Conservation (phyloP, 2,888 invertebrate species). For the Anthrax anthrax region DNA sequence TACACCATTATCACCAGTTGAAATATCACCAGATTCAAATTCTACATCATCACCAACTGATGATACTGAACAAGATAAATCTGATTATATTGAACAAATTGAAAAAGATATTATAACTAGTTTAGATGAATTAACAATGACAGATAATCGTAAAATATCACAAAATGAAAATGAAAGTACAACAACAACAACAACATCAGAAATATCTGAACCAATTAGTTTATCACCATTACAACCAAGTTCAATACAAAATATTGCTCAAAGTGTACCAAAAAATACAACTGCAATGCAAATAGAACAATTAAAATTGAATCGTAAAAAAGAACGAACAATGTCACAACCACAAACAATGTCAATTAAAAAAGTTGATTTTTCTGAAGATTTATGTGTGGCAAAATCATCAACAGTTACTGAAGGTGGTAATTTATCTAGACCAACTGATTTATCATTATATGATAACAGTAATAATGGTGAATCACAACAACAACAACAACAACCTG, state of each 20-base stretch:
- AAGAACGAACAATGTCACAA: conserved; percentile 17
- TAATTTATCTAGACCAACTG: conserved; percentile 42
- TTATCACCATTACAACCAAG: conserved; percentile 15
- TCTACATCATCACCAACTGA: conserved; percentile 19
- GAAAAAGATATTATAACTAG: conserved; percentile 19
- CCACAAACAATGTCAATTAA: conserved; percentile 20
- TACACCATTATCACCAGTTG: conserved; percentile 25
- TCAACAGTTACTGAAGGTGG: conserved; percentile 19
- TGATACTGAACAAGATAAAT: conserved; percentile 21
- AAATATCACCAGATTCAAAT: conserved; percentile 20
- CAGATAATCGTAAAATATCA: conserved; percentile 16
- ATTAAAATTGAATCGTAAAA: conserved; percentile 14
- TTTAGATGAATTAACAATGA: conserved; percentile 15
- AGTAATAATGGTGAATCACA: conserved; percentile 10
- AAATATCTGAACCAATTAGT: conserved; percentile 15
- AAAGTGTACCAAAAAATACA: conserved; percentile 13
- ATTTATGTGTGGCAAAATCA: conserved; percentile 16
- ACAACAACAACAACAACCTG: conserved; percentile 24
- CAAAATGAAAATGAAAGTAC: conserved; percentile 8
- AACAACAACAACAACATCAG: conserved; percentile 12
- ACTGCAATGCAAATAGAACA: conserved; percentile 12
- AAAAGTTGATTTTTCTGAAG: conserved; percentile 30
- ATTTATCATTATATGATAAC: conserved; percentile 43
- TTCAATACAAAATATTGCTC: conserved; percentile 15
- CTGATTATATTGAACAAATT: conserved; percentile 19